Evolutionary conservation across 2,113 vertebrate species (phyloP), one percentile per base, ranked within the genome.

Genomic region (Heptranchias perlo): DNA sequence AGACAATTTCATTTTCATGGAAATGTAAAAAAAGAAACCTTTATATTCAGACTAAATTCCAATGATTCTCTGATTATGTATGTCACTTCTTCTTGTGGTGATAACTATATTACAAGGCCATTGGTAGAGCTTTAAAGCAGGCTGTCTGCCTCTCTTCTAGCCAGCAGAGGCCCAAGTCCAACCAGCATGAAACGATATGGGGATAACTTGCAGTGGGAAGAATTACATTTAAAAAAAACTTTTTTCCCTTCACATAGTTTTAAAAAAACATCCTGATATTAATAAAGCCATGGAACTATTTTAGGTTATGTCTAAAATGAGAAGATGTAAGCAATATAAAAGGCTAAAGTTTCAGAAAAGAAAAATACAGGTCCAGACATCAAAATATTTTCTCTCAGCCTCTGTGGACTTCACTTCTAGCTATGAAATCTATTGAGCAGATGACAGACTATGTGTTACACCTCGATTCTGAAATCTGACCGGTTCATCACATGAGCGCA

Each of bases 281-380:
- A 35, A 52, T 73, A 69, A 69, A 95, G 64, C 64, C 64, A 67
- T 35, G 44, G 44, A 95, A 69, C 94, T 49, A 95, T 69, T 95
- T 69, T 52, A 52, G 65, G 94, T 58, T 95, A 52, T 95, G 94
- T 95, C 94, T 95, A 95, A 95, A 52, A 69, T 44, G 16, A 52
- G 94, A 49, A 95, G 64, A 18, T 95, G 69, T 69, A 95, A 95
- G 65, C 64, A 95, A 95, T 94, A 49, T 49, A 69, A 73, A 73
- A 49, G 93, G 94, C 44, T 95, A 69, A 95, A 52, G 64, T 95
- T 95, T 95, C 94, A 69, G 94, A 95, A 95, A 95, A 95, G 94
- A 95, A 95, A 91, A 95, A 95, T 69, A 95, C 64, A 95, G 65
- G 94, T 73, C 94, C 64, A 95, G 94, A 95, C 94, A 95, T 95